Percentiles rank a stretch among this genome's conserved stretches.
Evolutionary conservation across 2,888 invertebrate species (phyloP).

Genomic region (Clivina fossor): DNA sequence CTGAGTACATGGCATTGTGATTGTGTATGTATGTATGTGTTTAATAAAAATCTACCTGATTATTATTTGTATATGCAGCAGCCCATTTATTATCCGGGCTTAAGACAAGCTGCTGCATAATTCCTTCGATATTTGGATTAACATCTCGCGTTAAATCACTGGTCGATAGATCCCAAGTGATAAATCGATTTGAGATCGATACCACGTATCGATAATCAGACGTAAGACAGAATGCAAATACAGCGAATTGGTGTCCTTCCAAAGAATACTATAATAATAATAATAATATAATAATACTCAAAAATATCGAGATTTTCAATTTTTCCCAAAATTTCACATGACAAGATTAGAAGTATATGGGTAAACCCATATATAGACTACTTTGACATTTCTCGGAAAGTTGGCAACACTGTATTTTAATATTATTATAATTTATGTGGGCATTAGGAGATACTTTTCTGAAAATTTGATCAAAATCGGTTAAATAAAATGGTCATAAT

Average conservation of each 20-base stretch:
- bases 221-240: slow-evolving; percentile 88
- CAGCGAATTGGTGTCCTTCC: slow-evolving; percentile 97
- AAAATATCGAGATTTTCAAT: too few relatives aligned
- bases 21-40: background rate
- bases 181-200: slow-evolving; percentile 93
- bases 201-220: slow-evolving; percentile 91
- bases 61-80: slow-evolving; percentile 93
- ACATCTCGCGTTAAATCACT: slow-evolving; percentile 93
- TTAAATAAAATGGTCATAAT: too few relatives aligned
- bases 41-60: slow-evolving; percentile 61
- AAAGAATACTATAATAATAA: slow-evolving; percentile 83
- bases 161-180: slow-evolving; percentile 95
- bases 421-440: too few relatives aligned
- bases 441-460: too few relatives aligned
- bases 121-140: slow-evolving; percentile 92
- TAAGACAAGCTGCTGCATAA: slow-evolving; percentile 90
- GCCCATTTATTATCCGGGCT: slow-evolving; percentile 96
- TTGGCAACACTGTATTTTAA: too few relatives aligned
- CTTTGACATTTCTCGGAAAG: too few relatives aligned
- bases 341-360: too few relatives aligned
- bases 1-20: too few relatives aligned
- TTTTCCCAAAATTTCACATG: too few relatives aligned
- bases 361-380: too few relatives aligned
- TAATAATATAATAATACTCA: slow-evolving; percentile 5
- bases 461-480: too few relatives aligned